Base-by-base conservation (phyloP, 1,140 invertebrate genomes). In the Helicoverpa zea region DNA sequence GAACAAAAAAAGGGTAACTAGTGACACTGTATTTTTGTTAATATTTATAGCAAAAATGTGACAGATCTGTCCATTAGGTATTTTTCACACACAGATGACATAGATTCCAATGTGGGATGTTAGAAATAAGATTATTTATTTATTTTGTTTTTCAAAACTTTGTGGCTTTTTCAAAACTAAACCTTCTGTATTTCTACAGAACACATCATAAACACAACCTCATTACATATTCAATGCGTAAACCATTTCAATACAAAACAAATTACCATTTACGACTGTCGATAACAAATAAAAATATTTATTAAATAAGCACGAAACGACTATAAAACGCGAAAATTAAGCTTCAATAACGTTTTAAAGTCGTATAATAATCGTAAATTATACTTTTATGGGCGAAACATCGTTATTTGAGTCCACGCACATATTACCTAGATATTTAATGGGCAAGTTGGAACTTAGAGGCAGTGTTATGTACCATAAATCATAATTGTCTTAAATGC, bases 291-390 rank as follows among this genome's bases (percentile, higher is more conserved):
- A 83, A 88, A 86, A 86, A 87, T 87, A 87, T 87, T 86, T 87
- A 88, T 87, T 84, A 84, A 86, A 90, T 85, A 86, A 87, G 83
- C 84, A 87, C 83, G 81, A 83, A 85, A 74, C 81, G 83, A 83
- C 75, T 87, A 88, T 90, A 87, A 89, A 89, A 88, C 80, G 81
- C 73, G 64, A 79, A 83, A 88, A 91, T 88, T 87, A 89, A 86
- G 70, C 74, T 83, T 81, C 80, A 81, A 86, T 86, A 86, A 81
- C 82, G 81, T 83, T 84, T 83, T 79, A 81, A 82, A 84, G 83
- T 81, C 81, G 70, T 30, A 83, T 80, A 79, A 86, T 88, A 82
- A 89, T 81, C 84, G 87, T 91, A 91, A 91, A 91, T 90, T 87
- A 86, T 61, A 78, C 82, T 83, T 89, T 79, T 90, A 90, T 86